Percentiles rank a stretch among this genome's conserved stretches.
Evolutionary conservation across 2,888 invertebrate genomes (phyloP).

Genomic region (Onchidella celtica): DNA sequence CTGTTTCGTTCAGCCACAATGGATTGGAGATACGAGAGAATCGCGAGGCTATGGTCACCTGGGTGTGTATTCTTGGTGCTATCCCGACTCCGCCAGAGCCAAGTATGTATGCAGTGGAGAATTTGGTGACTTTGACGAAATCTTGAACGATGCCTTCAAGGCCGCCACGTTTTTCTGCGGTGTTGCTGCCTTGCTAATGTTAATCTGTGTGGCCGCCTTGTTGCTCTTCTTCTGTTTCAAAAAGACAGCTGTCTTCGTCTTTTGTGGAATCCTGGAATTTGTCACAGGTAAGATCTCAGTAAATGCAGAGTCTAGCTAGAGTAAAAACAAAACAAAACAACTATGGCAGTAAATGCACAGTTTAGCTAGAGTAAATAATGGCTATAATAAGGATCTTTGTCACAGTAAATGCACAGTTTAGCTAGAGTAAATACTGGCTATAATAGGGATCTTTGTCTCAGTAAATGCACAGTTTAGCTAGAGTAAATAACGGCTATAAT

Average conservation of each 20-base stretch:
- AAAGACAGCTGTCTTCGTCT: constrained; percentile 94
- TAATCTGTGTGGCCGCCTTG: constrained; percentile 92
- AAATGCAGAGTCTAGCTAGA: no score
- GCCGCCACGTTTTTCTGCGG: constrained; percentile 94
- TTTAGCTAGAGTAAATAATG: no score
- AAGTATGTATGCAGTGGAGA: constrained; percentile 86
- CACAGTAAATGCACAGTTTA: no score
- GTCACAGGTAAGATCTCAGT: constrained; percentile 95
- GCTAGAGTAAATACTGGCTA: no score
- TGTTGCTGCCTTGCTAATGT: constrained; percentile 89
- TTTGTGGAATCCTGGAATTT: constrained; percentile 97
- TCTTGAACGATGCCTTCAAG: constrained; percentile 90
- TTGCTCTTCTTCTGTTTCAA: constrained; percentile 96
- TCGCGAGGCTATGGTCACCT: constrained; percentile 90
- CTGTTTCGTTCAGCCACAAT: constrained; percentile 93
- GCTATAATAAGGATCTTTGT: no score
- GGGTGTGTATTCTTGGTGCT: constrained; percentile 94
- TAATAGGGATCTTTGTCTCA: no score
- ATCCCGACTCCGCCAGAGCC: constrained; percentile 59
- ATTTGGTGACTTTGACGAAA: constrained; percentile 86
- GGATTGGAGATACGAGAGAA: constrained; percentile 80
- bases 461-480: no score
- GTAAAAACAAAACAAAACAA: no score
- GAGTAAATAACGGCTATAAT: no score
- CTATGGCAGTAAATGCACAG: no score